Base-by-base conservation (phyloP, 2,888 invertebrate species). In the Diarsia brunnea region DNA sequence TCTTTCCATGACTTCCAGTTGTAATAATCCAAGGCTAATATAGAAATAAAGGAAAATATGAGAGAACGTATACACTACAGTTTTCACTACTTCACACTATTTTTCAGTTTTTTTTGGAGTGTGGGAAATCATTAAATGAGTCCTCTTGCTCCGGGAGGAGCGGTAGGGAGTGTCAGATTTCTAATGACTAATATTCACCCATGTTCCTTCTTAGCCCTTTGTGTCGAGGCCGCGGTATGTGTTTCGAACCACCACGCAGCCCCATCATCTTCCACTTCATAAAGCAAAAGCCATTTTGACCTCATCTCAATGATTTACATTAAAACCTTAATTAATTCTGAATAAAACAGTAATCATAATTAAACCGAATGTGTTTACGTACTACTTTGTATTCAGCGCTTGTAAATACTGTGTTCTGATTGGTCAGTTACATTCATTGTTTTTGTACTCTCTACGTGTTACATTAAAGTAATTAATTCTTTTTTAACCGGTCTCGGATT, bases 321-420 rank as follows among this genome's bases (percentile, higher is more conserved):
- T 53, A 19, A 16, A 65, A 11, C 19, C 8, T 55, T 10, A 8
- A 58, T 53, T 79, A 24, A 55, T 49, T 27, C 0, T 16, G 16
- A 64, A 49, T 55, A 45, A 71, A n/a, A 19, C 47, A 55, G 60
- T 67, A 43, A 66, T 24, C 38, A 60, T 47, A 53, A 66, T 66
- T 53, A 19, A 73, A 14, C 45, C 4, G 21, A 43, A 67, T 74
- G 16, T 49, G 14, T 19, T 60, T 24, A 16, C 11, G 8, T 21
- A 51, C 53, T 24, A 21, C 24, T 78, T 67, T 67, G 66, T 81
- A 81, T 81, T 73, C 81, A 49, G 21, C 14, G 1, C 31, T 55
- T 55, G 81, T 55, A 8, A 61, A 63, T 61, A 21, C 53, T 65
- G 51, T 10, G 14, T 60, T 43, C 27, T 78, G 65, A 78, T 78